Evolutionary conservation across 1,140 invertebrate genomes (phyloP).

Genomic region (Drosophila suzukii): DNA sequence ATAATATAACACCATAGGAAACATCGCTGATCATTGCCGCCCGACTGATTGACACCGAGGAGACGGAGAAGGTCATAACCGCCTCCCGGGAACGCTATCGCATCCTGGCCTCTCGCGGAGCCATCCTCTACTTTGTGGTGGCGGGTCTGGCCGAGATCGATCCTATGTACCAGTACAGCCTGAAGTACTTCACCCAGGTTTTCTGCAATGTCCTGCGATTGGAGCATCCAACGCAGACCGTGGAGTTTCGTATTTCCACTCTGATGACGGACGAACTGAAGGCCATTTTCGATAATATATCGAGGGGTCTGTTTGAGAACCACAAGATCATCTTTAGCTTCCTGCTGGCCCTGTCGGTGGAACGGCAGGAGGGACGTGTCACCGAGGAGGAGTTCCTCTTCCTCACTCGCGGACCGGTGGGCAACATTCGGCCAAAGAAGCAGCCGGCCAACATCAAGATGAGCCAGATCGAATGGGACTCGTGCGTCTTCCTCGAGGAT

Average conservation of each 20-base stretch:
- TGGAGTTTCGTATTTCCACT: conserved; percentile 88
- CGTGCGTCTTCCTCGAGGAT: conserved; percentile 86
- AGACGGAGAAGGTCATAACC: conserved; percentile 92
- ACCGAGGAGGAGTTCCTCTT: conserved; percentile 63
- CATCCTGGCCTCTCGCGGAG: conserved; percentile 92
- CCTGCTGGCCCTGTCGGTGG: conserved; percentile 91
- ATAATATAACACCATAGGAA: too few species aligned
- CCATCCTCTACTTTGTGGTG: conserved; percentile 96
- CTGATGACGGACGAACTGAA: conserved; percentile 91
- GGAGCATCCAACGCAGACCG: conserved; percentile 85
- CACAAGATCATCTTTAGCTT: conserved; percentile 96
- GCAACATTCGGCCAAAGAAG: conserved; percentile 71
- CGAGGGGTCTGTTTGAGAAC: conserved; percentile 94
- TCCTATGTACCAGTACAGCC: conserved; percentile 97
- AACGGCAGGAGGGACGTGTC: conserved; percentile 86
- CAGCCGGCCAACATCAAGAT: conserved; percentile 45
- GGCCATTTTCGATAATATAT: conserved; percentile 93
- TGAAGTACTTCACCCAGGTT: conserved; percentile 94
- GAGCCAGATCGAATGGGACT: conserved; percentile 86
- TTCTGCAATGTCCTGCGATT: conserved; percentile 91
- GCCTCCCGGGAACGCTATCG: conserved; percentile 93
- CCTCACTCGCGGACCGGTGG: conserved; percentile 68
- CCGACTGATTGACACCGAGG: conserved; percentile 92
- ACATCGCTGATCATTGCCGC: conserved; percentile 92
- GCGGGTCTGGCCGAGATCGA: conserved; percentile 94